Evolutionary conservation across 2,797 vertebrate genomes (phyloP), one percentile per base, ranked within the genome.

Genomic region (Danio jaintianensis): DNA sequence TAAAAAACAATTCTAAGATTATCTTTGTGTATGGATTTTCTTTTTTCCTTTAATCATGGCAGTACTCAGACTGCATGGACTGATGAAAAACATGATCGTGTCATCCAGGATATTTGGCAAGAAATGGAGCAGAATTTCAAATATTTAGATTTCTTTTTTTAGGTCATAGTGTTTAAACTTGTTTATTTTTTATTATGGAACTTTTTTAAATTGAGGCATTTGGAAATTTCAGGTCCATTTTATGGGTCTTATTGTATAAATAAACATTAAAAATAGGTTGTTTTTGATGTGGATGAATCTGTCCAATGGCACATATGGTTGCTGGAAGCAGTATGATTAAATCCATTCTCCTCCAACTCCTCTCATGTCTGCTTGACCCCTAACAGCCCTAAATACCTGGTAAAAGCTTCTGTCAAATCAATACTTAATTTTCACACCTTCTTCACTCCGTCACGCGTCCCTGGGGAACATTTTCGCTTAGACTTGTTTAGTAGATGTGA

Each of bases 321-420:
- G 22, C 38, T 20, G 1, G 0, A 47, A 61, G 10, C 2, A 48
- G 10, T 6, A 50, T 52, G 29, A 15, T 63, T 63, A 13, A 50
- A 75, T 22, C n/a, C 45, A 9, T 63, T n/a, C 29, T 40, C 0
- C 29, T 75, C 7, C 58, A 20, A 4, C n/a, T 70, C 67, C 1
- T 63, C 59, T 29, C 38, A 22, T 15, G 20, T 29, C 20, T 64
- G 13, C 9, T 67, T 3, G 18, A 56, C 42, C 16, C 40, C 56
- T 43, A 55, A 22, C 18, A 55, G 18, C 20, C 48, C n/a, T 64
- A 66, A 76, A 66, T 66, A 40, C 62, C 50, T 75, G 73, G 71
- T 56, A 78, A 47, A 81, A 62, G 53, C 55, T 48, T 66, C 47
- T 82, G 84, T 85, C 76, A 82, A 82, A 61, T 83, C 81, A 40